Evolutionary conservation across 2,113 vertebrate genomes (phyloP), one percentile per base, ranked within the genome.

Genomic region (Charina bottae): DNA sequence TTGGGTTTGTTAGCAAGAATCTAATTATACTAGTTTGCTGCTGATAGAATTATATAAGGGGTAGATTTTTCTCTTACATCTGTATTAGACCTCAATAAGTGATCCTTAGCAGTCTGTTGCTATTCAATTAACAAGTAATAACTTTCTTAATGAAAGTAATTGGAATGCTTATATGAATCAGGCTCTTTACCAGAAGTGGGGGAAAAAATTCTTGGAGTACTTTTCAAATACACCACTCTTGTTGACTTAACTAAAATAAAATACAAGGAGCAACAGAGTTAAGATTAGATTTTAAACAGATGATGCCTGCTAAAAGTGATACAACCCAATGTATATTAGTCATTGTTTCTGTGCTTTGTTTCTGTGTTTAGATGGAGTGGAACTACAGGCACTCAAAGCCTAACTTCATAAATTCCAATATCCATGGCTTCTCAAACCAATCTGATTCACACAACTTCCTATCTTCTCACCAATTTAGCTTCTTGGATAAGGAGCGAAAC

Each of bases 101-200:
- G 96, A 97, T 98, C 96, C 96, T 97, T 96, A 97, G 97, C 97
- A 97, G 97, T 97, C 97, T 98, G 97, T 97, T 97, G 97, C 96
- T 97, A 96, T 98, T 98, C 97, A 97, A 97, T 98, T 98, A 98
- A 96, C 97, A 97, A 97, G 97, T 98, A 98, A 98, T 98, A 98
- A 98, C 97, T 97, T 97, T 96, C 97, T 97, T 97, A 98, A 98
- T 97, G 96, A 97, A 98, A 97, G 96, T 97, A 98, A 98, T 98
- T 97, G 97, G 97, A 97, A 97, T 97, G 96, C 97, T 97, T 97
- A 96, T 97, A 97, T 97, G 94, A 96, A 92, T 93, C 94, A 96
- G 93, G 94, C 95, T 96, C 92, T 95, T 97, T 93, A 92, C 92
- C 53, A n/a, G 33, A 59, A 93, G 55, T 92, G 93, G 97, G 6